A percentile compares a stretch with the other conserved stretches of the same genome.
phyloP scores from a whole-genome alignment of 2,113 vertebrate species.

The Leiothrix lutea region DNA sequence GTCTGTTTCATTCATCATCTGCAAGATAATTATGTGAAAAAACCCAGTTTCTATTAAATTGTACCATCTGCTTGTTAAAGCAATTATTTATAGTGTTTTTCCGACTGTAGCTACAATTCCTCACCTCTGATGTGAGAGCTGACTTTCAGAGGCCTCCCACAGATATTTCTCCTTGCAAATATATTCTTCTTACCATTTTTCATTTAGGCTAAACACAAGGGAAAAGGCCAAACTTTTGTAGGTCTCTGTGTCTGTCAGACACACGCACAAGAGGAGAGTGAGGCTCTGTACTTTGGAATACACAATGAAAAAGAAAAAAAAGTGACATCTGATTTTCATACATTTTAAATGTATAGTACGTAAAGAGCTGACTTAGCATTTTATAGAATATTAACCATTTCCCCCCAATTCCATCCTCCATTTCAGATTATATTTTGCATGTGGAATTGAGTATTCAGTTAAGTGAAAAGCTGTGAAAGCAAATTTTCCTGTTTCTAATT shows the following conservation, averaged over 20 bases:
- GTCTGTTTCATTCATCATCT: background rate
- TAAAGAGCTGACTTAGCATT: background rate
- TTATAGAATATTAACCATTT: constrained; percentile 30
- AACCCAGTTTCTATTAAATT: background rate
- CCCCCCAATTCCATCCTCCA: background rate
- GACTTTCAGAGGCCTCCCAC: background rate
- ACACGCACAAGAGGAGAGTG: background rate
- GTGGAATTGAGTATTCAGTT: constrained; percentile 61
- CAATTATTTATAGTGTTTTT: background rate
- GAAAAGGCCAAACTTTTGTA: background rate
- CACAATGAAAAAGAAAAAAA: background rate
- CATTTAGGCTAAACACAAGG: background rate
- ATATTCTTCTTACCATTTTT: background rate
- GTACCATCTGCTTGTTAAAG: background rate
- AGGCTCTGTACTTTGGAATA: background rate
- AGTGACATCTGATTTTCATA: background rate
- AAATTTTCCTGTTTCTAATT: constrained; percentile 68
- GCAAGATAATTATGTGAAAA: background rate
- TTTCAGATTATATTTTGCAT: constrained; percentile 22
- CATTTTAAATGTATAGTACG: background rate
- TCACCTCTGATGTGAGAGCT: background rate
- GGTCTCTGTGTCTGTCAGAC: background rate
- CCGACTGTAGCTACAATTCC: background rate
- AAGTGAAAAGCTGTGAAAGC: constrained; percentile 20
- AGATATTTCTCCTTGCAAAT: background rate